phyloP scores from a whole-genome alignment of 2,797 vertebrate genomes.

The Threskiornis aethiopicus region DNA sequence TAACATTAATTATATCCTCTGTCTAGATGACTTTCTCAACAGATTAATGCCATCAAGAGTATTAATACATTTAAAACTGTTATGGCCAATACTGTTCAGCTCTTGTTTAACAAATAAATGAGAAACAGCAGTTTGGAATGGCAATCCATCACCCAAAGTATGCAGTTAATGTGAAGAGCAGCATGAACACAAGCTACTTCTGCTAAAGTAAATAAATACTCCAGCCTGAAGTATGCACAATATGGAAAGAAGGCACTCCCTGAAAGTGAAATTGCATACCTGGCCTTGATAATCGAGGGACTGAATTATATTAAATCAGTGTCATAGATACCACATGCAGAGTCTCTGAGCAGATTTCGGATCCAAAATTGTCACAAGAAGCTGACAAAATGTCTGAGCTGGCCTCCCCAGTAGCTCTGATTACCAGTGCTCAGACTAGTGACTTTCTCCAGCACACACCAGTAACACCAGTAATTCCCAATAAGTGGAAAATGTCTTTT shows the following conservation, averaged over 20 bases:
- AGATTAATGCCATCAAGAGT: not conserved
- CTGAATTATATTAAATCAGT: not conserved
- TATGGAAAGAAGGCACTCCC: not conserved
- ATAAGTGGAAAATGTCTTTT: not conserved
- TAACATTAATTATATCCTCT: not conserved
- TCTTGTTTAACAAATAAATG: not conserved
- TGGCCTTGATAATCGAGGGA: not conserved
- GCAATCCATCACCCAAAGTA: not conserved
- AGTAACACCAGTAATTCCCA: not conserved
- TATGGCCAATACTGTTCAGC: not conserved
- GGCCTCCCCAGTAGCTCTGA: not conserved
- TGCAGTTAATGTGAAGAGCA: not conserved
- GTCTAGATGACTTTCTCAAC: not conserved
- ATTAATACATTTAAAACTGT: not conserved
- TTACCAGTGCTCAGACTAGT: not conserved
- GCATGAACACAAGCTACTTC: not conserved
- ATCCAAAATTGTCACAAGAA: not conserved
- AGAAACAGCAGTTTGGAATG: not conserved
- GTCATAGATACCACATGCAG: not conserved
- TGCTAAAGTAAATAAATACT: not conserved
- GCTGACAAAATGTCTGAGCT: not conserved
- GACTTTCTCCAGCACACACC: not conserved
- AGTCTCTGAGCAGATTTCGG: not conserved
- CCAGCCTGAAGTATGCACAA: not conserved
- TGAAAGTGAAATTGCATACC: not conserved